These are phyloP conservation scores for Pachyrhynchus sulphureomaculatus DNA, from an alignment of 1,140 invertebrate species.

Conservation along the genomic window DNA sequence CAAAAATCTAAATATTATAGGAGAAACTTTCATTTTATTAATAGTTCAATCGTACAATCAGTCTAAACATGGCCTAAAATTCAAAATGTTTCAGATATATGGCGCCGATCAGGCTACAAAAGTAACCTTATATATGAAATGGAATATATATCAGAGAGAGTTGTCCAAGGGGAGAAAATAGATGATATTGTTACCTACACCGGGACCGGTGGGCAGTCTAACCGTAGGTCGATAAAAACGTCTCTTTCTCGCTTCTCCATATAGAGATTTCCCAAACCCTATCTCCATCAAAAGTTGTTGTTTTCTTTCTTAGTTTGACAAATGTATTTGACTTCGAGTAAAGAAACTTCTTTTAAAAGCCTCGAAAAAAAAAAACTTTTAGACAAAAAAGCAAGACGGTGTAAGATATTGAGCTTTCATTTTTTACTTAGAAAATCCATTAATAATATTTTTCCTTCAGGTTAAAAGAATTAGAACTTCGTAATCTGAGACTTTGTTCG, in stretches of 20 bases:
- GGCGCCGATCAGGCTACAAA: slow-evolving; percentile 28
- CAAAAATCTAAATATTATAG: too few species aligned
- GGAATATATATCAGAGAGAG: slow-evolving; percentile 10
- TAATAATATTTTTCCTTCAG: slow-evolving; percentile 45
- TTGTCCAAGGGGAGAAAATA: slow-evolving; percentile 29
- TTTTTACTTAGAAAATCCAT: slow-evolving; percentile 46
- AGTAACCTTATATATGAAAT: slow-evolving; percentile 17
- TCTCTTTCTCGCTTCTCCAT: slow-evolving; percentile 24
- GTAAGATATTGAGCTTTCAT: slow-evolving; percentile 38
- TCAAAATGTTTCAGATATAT: slow-evolving; percentile 7
- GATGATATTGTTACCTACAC: slow-evolving; percentile 45
- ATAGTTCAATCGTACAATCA: too few species aligned
- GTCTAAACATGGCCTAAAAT: neutral
- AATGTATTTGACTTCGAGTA: slow-evolving; percentile 38
- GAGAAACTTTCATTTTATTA: too few species aligned
- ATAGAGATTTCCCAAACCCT: slow-evolving; percentile 24
- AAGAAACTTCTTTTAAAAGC: slow-evolving; percentile 31
- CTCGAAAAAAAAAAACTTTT: slow-evolving; percentile 17
- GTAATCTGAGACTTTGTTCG: slow-evolving; percentile 38
- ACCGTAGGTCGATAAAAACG: slow-evolving; percentile 38
- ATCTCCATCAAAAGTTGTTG: slow-evolving; percentile 38
- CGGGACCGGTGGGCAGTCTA: slow-evolving; percentile 37
- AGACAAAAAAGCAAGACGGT: slow-evolving; percentile 28
- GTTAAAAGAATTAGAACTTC: slow-evolving; percentile 46
- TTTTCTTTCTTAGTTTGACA: slow-evolving; percentile 36